Conservation (phyloP, 2,888 invertebrate species). For the Troides aeacus region DNA sequence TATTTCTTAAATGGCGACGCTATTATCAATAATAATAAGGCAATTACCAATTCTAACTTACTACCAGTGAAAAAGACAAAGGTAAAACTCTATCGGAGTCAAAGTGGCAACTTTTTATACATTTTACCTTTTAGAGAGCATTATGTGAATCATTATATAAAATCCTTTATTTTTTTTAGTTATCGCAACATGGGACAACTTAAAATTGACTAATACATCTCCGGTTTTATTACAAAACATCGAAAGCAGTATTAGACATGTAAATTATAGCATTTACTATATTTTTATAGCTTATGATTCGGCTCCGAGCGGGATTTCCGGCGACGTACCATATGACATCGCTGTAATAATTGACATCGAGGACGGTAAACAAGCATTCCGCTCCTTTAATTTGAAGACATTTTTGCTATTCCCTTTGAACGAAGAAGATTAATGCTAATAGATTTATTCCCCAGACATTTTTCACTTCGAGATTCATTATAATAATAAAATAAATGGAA, state of each 20-base stretch:
- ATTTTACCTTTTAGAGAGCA: too few relatives aligned
- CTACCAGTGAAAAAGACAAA: too few relatives aligned
- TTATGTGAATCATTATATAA: background rate
- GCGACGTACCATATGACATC: background rate
- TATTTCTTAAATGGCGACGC: too few relatives aligned
- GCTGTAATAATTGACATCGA: slow-evolving; percentile 1
- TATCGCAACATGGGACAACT: background rate
- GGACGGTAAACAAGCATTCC: background rate
- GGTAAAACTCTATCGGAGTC: too few relatives aligned
- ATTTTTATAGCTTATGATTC: slow-evolving; percentile 10
- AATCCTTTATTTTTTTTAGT: background rate
- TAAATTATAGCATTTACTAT: background rate
- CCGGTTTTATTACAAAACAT: background rate
- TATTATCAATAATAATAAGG: too few relatives aligned
- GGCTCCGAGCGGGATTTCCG: background rate
- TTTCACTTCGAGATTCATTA: slow-evolving; percentile 7
- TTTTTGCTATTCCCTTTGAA: slow-evolving; percentile 1
- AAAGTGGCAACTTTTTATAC: too few relatives aligned
- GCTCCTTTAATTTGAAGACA: background rate
- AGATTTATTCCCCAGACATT: background rate
- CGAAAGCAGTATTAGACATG: background rate
- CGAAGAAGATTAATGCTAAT: slow-evolving; percentile 9
- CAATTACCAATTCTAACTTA: too few relatives aligned
- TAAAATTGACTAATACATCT: background rate
- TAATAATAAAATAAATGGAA: slow-evolving; percentile 6